Conservation (phyloP, 35 echinoderm and acorn worm genomes). For the Lytechinus variegatus region DNA sequence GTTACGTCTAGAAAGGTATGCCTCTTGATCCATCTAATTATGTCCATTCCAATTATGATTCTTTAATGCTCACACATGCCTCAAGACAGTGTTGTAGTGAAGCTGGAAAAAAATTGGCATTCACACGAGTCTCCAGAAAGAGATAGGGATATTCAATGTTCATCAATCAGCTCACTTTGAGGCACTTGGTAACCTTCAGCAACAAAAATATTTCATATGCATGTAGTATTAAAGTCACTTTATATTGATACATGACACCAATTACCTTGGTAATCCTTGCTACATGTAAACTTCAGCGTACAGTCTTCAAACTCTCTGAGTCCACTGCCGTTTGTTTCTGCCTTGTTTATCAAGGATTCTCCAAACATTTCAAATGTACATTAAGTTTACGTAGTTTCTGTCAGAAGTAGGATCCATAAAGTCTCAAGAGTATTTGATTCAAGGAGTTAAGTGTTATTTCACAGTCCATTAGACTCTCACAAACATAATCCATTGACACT, state of each 20-base stretch:
- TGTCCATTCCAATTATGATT: background rate
- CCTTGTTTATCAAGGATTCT: background rate
- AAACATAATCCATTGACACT: constrained; percentile 63
- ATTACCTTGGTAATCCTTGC: background rate
- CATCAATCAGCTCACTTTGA: background rate
- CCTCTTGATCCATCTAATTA: background rate
- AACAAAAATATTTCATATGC: background rate
- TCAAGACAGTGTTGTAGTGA: too few relatives aligned
- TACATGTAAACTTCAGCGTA: background rate
- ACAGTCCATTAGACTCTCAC: too few relatives aligned
- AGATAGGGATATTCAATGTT: too few relatives aligned
- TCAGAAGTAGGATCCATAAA: too few relatives aligned
- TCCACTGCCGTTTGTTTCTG: background rate
- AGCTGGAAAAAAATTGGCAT: too few relatives aligned
- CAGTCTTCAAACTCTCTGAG: background rate
- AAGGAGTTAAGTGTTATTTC: too few relatives aligned
- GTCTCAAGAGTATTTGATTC: too few relatives aligned
- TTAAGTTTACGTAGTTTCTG: too few relatives aligned
- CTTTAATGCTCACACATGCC: background rate
- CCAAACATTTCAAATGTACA: background rate
- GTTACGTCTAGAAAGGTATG: too few relatives aligned
- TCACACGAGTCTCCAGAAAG: too few relatives aligned
- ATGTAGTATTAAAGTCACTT: background rate
- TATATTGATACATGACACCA: background rate
- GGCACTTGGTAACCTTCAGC: background rate